Conservation (phyloP, 2,113 vertebrate species). For the Macrotus californicus region DNA sequence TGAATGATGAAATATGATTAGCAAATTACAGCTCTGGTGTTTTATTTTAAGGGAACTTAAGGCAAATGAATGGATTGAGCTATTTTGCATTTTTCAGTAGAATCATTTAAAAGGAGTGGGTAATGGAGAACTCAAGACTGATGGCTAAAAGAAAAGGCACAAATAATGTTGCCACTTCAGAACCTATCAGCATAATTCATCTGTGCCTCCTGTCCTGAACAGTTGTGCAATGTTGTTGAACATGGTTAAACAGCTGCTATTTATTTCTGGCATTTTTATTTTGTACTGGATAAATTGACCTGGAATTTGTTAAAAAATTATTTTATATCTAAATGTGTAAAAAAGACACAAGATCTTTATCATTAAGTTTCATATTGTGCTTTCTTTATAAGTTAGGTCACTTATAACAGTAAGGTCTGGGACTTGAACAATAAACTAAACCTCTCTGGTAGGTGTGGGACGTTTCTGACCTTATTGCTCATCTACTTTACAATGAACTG, state of each 20-base stretch:
- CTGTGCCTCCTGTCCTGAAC: background rate
- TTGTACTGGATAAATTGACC: background rate
- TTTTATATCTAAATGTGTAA: background rate
- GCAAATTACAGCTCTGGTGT: slow-evolving; percentile 56
- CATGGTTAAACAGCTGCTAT: background rate
- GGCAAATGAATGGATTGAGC: slow-evolving; percentile 52
- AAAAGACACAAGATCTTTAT: background rate
- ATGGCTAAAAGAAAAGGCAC: slow-evolving; percentile 42
- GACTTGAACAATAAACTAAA: background rate
- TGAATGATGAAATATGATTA: slow-evolving; percentile 60
- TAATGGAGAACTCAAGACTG: slow-evolving; percentile 35
- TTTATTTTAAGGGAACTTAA: slow-evolving; percentile 60
- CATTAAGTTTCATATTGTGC: background rate
- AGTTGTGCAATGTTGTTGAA: background rate
- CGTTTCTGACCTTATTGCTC: background rate
- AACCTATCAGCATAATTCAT: slow-evolving; percentile 32
- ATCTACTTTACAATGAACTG: background rate
- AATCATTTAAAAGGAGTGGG: slow-evolving; percentile 48
- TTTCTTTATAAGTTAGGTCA: background rate
- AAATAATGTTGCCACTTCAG: slow-evolving; percentile 28
- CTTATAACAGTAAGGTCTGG: background rate
- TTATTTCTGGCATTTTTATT: slow-evolving; percentile 31
- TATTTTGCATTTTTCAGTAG: slow-evolving; percentile 56
- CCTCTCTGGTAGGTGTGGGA: background rate
- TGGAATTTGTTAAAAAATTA: background rate